A percentile compares a stretch with the other conserved stretches of the same genome.
Evolutionary conservation across 23 tunicate genomes (phyloP).

Genomic region (Trididemnum nubilum): DNA sequence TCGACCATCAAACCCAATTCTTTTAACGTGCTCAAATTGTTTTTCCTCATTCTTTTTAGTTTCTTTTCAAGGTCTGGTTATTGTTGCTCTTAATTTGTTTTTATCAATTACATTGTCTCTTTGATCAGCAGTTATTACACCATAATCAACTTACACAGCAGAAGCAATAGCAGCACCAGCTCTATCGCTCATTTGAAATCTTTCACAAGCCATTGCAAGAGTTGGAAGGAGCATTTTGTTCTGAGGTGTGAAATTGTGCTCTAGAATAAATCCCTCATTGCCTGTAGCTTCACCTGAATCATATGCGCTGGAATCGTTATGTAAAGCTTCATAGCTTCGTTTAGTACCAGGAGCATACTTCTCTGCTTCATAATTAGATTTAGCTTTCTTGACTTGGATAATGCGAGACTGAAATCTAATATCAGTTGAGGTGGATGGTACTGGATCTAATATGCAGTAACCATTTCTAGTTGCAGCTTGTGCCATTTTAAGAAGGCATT

Average conservation of each 20-base stretch:
- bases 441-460: too few relatives aligned
- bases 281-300: too few relatives aligned
- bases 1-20: conserved; percentile 16
- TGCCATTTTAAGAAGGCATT: too few relatives aligned
- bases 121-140: conserved; percentile 10
- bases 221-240: background rate
- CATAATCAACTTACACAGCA: conserved; percentile 4
- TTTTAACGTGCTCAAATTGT: conserved; percentile 4
- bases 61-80: background rate
- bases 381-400: too few relatives aligned
- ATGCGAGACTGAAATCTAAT: too few relatives aligned
- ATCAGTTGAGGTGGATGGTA: too few relatives aligned
- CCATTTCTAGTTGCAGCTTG: too few relatives aligned
- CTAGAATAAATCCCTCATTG: too few relatives aligned
- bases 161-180: conserved; percentile 35
- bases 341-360: too few relatives aligned
- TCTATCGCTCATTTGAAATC: conserved; percentile 6
- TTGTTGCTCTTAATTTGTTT: conserved; percentile 20
- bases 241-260: conserved; percentile 9
- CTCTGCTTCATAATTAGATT: too few relatives aligned
- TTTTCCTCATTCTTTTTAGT: background rate
- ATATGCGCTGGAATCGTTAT: too few relatives aligned
- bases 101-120: background rate
- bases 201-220: conserved; percentile 21
- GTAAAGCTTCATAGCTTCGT: too few relatives aligned